Conservation (phyloP, 2,888 invertebrate species). For the Argynnis bischoffii region DNA sequence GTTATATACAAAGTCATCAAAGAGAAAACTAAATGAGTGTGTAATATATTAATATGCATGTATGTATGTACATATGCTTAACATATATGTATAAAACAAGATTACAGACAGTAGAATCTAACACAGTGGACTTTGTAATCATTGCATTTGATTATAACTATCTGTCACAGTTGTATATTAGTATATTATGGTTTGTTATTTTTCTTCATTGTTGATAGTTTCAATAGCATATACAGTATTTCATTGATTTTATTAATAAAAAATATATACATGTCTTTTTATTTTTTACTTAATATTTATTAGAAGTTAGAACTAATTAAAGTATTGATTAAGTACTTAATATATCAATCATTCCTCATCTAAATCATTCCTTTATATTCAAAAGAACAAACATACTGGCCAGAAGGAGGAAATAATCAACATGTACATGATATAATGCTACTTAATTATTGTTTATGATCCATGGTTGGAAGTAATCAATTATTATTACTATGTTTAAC, state of each 20-base stretch:
- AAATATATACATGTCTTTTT: too few relatives aligned
- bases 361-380: too few relatives aligned
- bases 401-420: background rate
- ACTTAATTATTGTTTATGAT: constrained; percentile 4
- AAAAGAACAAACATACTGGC: too few relatives aligned
- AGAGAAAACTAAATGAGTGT: background rate
- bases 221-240: background rate
- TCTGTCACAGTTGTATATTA: background rate
- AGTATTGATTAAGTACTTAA: too few relatives aligned
- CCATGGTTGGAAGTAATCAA: constrained; percentile 16
- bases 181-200: background rate
- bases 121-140: constrained; percentile 9
- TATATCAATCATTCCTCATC: too few relatives aligned
- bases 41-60: background rate
- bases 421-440: background rate
- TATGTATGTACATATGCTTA: background rate
- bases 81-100: constrained; percentile 1
- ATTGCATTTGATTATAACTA: constrained; percentile 2
- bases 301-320: too few relatives aligned
- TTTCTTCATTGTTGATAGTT: background rate
- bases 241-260: too few relatives aligned
- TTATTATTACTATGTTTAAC: background rate
- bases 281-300: too few relatives aligned
- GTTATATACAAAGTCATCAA: background rate
- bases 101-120: constrained; percentile 11